Conservation (phyloP, 1,140 invertebrate genomes). For the Zaprionus inermis region DNA sequence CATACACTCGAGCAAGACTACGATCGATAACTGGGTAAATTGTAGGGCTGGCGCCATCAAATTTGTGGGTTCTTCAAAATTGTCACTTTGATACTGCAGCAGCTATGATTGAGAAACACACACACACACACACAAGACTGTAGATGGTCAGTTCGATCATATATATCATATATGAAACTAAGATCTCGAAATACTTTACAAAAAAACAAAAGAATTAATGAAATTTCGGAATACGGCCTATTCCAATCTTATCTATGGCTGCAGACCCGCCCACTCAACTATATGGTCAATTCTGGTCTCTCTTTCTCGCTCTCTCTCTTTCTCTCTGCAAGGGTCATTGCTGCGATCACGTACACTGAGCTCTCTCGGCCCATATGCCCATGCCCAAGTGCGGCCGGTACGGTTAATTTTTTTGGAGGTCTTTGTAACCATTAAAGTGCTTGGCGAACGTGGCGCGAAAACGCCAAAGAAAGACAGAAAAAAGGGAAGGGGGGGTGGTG, state of each 20-base stretch:
- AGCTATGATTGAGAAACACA: background rate
- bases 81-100: background rate
- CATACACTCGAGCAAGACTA: background rate
- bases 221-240: too few species aligned
- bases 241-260: background rate
- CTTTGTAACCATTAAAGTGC: slow-evolving; percentile 50
- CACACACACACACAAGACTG: too few species aligned
- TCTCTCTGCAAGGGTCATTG: slow-evolving; percentile 25
- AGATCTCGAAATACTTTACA: background rate
- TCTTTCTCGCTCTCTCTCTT: slow-evolving; percentile 16
- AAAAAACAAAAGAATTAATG: too few species aligned
- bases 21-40: background rate
- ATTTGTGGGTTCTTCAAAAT: background rate
- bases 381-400: slow-evolving; percentile 4
- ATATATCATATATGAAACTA: too few species aligned
- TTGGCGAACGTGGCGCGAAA: slow-evolving; percentile 32
- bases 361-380: background rate
- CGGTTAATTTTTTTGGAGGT: slow-evolving; percentile 32
- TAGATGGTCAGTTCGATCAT: too few species aligned
- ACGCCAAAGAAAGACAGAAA: background rate
- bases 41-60: background rate
- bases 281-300: background rate
- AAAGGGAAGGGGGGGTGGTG: too few species aligned
- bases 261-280: background rate
- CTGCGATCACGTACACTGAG: slow-evolving; percentile 29